These are phyloP conservation scores for Mylabris sibirica DNA, from an alignment of 2,888 invertebrate genomes.

Conservation along the genomic window DNA sequence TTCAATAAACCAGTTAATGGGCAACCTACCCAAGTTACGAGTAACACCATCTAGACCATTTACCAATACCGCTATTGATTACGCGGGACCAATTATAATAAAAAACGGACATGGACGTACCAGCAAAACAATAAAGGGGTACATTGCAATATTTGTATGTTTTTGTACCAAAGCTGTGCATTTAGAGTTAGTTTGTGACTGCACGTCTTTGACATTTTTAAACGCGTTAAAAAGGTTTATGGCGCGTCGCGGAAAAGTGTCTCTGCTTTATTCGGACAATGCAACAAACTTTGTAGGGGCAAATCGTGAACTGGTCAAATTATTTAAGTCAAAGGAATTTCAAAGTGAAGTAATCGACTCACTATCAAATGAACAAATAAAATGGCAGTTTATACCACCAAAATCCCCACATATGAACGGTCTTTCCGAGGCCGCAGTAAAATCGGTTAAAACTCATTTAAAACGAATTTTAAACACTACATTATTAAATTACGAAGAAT, in stretches of 20 bases:
- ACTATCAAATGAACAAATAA: neutral
- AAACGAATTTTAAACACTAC: slow-evolving; percentile 16
- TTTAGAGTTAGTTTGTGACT: slow-evolving; percentile 34
- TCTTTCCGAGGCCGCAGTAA: slow-evolving; percentile 14
- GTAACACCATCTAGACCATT: slow-evolving; percentile 33
- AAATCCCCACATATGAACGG: slow-evolving; percentile 10
- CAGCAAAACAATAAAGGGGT: slow-evolving; percentile 33
- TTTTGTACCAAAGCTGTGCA: slow-evolving; percentile 36
- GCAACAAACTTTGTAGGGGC: slow-evolving; percentile 46
- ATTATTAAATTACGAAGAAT: slow-evolving; percentile 28
- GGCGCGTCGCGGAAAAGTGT: slow-evolving; percentile 39
- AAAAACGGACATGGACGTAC: slow-evolving; percentile 35
- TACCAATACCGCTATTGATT: slow-evolving; percentile 37
- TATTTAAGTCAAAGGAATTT: slow-evolving; percentile 9
- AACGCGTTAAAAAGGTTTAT: slow-evolving; percentile 41
- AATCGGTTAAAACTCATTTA: slow-evolving; percentile 15
- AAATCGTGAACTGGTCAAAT: slow-evolving; percentile 20
- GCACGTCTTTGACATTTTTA: slow-evolving; percentile 36
- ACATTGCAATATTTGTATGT: slow-evolving; percentile 40
- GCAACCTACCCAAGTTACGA: slow-evolving; percentile 40
- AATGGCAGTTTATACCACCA: too few relatives aligned
- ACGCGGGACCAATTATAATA: slow-evolving; percentile 37
- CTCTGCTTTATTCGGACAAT: slow-evolving; percentile 42
- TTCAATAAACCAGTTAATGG: slow-evolving; percentile 40
- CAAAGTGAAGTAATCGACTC: neutral